Percentiles rank a stretch among this genome's conserved stretches.
Evolutionary conservation across 1,140 invertebrate species (phyloP).

Genomic region (Oncopeltus fasciatus): DNA sequence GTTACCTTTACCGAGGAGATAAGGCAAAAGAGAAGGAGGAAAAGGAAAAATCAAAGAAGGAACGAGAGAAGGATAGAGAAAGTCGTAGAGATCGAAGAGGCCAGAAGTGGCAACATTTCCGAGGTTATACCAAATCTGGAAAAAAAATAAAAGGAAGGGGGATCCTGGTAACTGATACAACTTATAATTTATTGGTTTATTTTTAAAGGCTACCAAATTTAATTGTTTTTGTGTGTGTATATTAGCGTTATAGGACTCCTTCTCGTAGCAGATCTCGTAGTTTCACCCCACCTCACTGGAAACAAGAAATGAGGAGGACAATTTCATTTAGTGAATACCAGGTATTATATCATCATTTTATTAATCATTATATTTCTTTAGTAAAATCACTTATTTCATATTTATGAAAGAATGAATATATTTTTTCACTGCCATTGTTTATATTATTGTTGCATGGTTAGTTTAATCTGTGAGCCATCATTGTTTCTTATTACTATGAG

Average conservation of each 20-base stretch:
- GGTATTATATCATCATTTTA: conserved; percentile 30
- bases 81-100: conserved; percentile 27
- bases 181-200: conserved; percentile 9
- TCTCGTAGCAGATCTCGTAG: conserved; percentile 59
- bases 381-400: neutral
- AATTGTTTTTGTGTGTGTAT: conserved; percentile 12
- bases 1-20: conserved; percentile 20
- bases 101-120: conserved; percentile 23
- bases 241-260: conserved; percentile 69
- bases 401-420: too few species aligned
- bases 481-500: too few species aligned
- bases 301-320: conserved; percentile 64
- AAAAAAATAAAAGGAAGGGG: conserved; percentile 77
- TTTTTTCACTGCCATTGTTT: too few species aligned
- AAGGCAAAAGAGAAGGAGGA: conserved; percentile 34
- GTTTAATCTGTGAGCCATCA: too few species aligned
- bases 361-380: neutral
- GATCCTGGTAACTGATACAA: conserved; percentile 61
- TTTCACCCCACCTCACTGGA: conserved; percentile 78
- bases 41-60: conserved; percentile 34
- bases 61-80: conserved; percentile 27
- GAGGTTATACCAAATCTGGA: conserved; percentile 53
- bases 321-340: conserved; percentile 70
- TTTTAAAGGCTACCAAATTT: too few species aligned
- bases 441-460: too few species aligned